Conservation (phyloP, 2,113 vertebrate genomes). For the Erythrocercus mccallii region DNA sequence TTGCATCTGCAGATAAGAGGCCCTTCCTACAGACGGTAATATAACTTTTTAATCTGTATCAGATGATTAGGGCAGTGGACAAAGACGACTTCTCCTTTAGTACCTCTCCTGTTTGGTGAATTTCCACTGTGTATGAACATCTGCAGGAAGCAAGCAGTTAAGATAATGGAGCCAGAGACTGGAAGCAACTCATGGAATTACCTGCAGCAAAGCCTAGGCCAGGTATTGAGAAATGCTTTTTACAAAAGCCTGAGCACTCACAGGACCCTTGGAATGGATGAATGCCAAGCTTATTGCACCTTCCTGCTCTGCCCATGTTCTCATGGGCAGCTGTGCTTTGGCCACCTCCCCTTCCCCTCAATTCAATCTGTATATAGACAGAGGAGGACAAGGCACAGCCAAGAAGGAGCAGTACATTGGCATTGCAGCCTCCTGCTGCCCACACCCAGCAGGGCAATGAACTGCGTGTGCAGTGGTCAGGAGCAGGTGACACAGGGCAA, state of each 20-base stretch:
- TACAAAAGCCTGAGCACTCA: not conserved
- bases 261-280: not conserved
- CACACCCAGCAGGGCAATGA: not conserved
- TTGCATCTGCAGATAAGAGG: not conserved
- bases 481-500: not conserved
- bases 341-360: not conserved
- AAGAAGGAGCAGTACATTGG: not conserved
- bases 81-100: constrained; percentile 4
- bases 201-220: not conserved
- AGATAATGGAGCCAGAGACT: not conserved
- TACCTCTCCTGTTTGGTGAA: not conserved
- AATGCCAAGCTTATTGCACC: not conserved
- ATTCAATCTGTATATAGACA: rapidly evolving
- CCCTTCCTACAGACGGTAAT: not conserved
- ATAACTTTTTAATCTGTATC: constrained; percentile 11
- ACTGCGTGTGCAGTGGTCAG: not conserved
- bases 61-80: constrained; percentile 10
- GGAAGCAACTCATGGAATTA: not conserved
- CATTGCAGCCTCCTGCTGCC: not conserved
- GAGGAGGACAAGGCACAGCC: not conserved
- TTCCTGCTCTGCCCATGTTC: not conserved
- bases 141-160: not conserved
- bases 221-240: not conserved
- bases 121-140: not conserved
- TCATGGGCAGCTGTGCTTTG: not conserved